These are phyloP conservation scores for Nemoura dubitans DNA, from an alignment of 2,888 invertebrate genomes.

Conservation along the genomic window DNA sequence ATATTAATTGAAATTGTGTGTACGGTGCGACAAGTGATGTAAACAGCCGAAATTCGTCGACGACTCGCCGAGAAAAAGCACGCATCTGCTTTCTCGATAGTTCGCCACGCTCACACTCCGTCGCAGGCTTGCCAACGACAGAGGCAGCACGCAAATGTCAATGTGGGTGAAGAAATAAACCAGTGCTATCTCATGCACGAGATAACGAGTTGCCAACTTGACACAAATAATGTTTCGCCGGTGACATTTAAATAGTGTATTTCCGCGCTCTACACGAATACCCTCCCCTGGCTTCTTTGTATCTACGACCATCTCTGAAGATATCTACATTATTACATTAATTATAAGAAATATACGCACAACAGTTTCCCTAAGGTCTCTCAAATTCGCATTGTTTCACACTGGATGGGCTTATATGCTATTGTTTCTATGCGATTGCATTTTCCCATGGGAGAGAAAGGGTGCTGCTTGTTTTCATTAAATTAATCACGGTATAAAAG, in stretches of 20 bases:
- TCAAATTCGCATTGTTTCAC: neutral
- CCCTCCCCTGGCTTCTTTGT: neutral
- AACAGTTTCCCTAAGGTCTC: slow-evolving; percentile 4
- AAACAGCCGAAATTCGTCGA: neutral
- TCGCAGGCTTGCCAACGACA: neutral
- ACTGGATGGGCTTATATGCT: neutral
- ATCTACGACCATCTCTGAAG: neutral
- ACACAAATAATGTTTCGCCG: slow-evolving; percentile 29
- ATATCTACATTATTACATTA: neutral
- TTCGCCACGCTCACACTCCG: neutral
- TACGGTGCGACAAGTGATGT: neutral
- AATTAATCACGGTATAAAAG: slow-evolving; percentile 25
- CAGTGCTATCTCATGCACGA: slow-evolving; percentile 32
- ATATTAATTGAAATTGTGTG: neutral
- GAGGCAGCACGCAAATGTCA: slow-evolving; percentile 37
- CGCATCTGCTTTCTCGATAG: neutral
- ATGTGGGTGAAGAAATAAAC: slow-evolving; percentile 40
- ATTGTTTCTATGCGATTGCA: neutral
- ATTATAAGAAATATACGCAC: slow-evolving; percentile 12
- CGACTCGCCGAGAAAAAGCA: neutral
- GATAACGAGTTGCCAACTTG: slow-evolving; percentile 33
- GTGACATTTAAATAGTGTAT: slow-evolving; percentile 19
- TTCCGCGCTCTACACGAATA: neutral
- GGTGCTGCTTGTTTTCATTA: slow-evolving; percentile 1
- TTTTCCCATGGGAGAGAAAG: neutral